Conservation (phyloP, 2,113 vertebrate species). For the Notarius lentiginosus region DNA sequence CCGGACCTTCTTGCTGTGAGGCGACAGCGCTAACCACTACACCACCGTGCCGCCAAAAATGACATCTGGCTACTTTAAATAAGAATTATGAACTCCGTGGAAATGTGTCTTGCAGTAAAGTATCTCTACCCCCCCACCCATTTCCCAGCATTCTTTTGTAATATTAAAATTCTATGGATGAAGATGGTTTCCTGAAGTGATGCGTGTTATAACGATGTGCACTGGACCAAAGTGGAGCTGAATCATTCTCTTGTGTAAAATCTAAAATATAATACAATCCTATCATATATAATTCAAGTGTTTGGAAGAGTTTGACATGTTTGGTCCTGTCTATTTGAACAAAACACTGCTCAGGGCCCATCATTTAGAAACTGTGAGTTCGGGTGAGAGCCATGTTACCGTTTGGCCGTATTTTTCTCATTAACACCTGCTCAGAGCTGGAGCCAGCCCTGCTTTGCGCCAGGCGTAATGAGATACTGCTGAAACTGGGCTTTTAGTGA, state of each 20-base stretch:
- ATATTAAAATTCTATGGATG: conserved; percentile 65
- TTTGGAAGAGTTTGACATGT: background rate
- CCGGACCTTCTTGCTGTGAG: too few species aligned
- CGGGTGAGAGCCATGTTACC: background rate
- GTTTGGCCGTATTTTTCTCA: background rate
- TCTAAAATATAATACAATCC: background rate
- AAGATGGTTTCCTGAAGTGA: background rate
- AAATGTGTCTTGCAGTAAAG: background rate
- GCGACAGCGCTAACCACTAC: too few species aligned
- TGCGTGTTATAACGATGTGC: background rate
- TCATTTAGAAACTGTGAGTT: background rate
- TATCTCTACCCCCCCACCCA: background rate
- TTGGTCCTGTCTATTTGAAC: background rate
- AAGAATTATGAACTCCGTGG: too few species aligned
- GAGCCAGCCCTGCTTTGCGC: background rate
- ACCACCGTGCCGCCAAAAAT: too few species aligned
- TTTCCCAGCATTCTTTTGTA: conserved; percentile 57
- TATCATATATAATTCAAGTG: background rate
- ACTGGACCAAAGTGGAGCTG: background rate
- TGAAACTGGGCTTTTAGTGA: background rate
- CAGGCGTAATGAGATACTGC: background rate
- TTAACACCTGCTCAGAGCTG: conserved; percentile 2
- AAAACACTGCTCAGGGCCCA: background rate
- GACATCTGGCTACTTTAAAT: too few species aligned
- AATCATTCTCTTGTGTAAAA: background rate